These are phyloP conservation scores for Lutra lutra DNA, from an alignment of 2,797 vertebrate species.

Conservation along the genomic window DNA sequence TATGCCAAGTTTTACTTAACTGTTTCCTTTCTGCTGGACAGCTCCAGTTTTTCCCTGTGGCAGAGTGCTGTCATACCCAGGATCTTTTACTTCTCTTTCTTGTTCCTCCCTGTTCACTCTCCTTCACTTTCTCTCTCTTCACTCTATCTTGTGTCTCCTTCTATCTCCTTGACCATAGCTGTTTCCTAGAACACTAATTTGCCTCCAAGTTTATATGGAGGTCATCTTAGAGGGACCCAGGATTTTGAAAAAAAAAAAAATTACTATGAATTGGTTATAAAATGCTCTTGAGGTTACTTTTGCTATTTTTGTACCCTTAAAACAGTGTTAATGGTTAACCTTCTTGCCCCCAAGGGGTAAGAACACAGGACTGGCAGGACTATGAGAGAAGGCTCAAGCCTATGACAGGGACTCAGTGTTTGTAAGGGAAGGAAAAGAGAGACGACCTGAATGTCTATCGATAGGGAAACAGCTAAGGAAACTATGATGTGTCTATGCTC, in stretches of 20 bases:
- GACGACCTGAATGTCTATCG: background rate
- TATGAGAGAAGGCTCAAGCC: background rate
- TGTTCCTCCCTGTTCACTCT: background rate
- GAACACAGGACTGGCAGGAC: background rate
- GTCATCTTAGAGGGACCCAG: background rate
- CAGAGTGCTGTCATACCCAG: background rate
- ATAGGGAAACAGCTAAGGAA: background rate
- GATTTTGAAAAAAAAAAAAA: background rate
- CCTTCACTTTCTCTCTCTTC: background rate
- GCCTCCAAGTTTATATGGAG: background rate
- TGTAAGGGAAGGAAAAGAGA: background rate
- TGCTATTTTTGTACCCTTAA: background rate
- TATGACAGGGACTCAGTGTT: background rate
- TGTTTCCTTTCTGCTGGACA: slow-evolving; percentile 4
- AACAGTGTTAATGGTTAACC: background rate
- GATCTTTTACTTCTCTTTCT: background rate
- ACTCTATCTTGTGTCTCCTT: background rate
- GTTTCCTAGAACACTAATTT: background rate
- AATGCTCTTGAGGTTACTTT: background rate
- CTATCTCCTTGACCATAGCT: background rate
- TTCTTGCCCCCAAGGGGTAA: background rate
- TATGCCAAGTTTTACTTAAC: slow-evolving; percentile 12
- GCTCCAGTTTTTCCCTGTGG: background rate
- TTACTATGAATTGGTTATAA: background rate
- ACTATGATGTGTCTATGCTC: too few relatives aligned